These are phyloP conservation scores for Ctenopoma kingsleyae DNA, from an alignment of 2,797 vertebrate species.

Conservation along the genomic window DNA sequence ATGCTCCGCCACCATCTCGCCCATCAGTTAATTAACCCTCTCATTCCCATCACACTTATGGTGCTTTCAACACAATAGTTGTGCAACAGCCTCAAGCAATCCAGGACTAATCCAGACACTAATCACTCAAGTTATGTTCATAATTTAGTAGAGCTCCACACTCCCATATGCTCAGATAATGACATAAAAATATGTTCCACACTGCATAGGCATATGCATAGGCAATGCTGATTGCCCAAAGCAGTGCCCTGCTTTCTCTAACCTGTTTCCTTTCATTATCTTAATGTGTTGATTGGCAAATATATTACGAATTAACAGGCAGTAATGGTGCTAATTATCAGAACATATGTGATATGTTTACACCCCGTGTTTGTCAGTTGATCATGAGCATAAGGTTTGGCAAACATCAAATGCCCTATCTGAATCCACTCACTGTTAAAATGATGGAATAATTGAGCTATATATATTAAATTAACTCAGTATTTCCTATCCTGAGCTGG, in stretches of 20 bases:
- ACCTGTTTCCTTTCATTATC: slow-evolving; percentile 65
- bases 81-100: slow-evolving; percentile 49
- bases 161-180: slow-evolving; percentile 70
- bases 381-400: slow-evolving; percentile 34
- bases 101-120: slow-evolving; percentile 39
- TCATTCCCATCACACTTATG: slow-evolving; percentile 42
- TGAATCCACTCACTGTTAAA: slow-evolving; percentile 46
- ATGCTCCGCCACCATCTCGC: slow-evolving; percentile 62
- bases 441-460: slow-evolving; percentile 49
- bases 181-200: slow-evolving; percentile 48
- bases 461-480: slow-evolving; percentile 37
- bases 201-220: slow-evolving; percentile 19
- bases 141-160: slow-evolving; percentile 59
- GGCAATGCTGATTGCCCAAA: slow-evolving; percentile 35
- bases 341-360: slow-evolving; percentile 65
- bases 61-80: slow-evolving; percentile 47
- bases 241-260: slow-evolving; percentile 33
- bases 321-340: slow-evolving; percentile 68
- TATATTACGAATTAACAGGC: slow-evolving; percentile 60
- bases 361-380: slow-evolving; percentile 27
- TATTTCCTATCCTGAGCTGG: slow-evolving; percentile 40
- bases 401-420: slow-evolving; percentile 38
- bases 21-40: slow-evolving; percentile 76
- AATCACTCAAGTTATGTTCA: slow-evolving; percentile 59
- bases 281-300: slow-evolving; percentile 59